Base-by-base conservation (phyloP, 2,113 vertebrate genomes). In the Holacanthus passer region DNA sequence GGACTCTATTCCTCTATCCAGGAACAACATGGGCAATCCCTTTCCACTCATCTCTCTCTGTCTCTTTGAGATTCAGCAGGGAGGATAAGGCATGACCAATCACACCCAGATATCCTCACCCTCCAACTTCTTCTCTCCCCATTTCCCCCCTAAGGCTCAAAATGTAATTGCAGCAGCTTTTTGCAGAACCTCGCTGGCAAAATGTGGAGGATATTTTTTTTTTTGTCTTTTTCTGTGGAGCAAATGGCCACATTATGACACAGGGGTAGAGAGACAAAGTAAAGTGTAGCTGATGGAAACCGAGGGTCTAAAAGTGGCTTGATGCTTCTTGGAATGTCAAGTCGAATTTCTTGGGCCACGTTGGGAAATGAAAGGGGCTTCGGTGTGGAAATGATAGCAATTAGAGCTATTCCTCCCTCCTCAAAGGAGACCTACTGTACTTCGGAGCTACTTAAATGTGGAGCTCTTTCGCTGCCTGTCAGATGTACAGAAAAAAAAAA, bases 311-410 rank as follows among this genome's bases (percentile, higher is more conserved):
- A 86, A 90, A 79, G 55, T 52, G 83, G 82, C 68, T 76, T 31
- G 70, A 72, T 60, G 75, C 56, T 29, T 81, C 81, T 79, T 47
- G 60, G 78, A 88, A 89, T 91, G 83, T 91, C 90, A 88, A 87
- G 81, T 67, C 66, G 52, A 84, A 86, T 87, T 91, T 85, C 73
- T 64, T 35, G 9, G 74, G 59, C 72, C 75, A 79, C 11, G 29
- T 24, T 13, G 43, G 43, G 69, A 84, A 85, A 77, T 88, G 64
- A 88, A 87, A 93, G 72, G 45, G 68, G 78, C 72, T 84, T 82
- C 4, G 13, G 74, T 43, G 73, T 72, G 64, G 58, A 92, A 87
- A 90, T 85, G 80, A 87, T n/a, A 53, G 70, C 80, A 89, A 86
- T 90, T 88, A 87, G 47, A 75, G 72, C 52, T 12, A 32, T 11